Base-by-base conservation (phyloP, 2,888 invertebrate species). In the Rhorus exstirpatorius region DNA sequence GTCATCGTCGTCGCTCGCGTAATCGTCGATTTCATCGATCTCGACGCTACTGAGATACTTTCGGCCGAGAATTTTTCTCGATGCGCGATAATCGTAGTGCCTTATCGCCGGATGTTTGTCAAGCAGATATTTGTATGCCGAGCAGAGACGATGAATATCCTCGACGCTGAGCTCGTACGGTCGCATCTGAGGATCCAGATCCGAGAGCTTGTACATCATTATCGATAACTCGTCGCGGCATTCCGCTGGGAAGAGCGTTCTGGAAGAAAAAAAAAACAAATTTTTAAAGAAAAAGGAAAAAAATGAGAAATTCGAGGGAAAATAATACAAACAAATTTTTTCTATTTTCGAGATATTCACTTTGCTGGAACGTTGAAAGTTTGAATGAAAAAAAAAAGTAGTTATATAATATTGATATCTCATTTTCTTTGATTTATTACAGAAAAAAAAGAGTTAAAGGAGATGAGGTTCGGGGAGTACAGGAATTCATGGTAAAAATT, bases 111-210 rank as follows among this genome's bases (percentile, higher is more conserved):
- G 96, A 93, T 96, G 93, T 86, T 95, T 94, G 76, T 95, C 94
- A 83, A 97, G 94, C 44, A 97, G 95, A 84, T 95, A 94, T 86
- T 95, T 94, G 91, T 98, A 99, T 0, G 96, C 97, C 86, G 95
- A 94, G 87, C 97, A 96, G 74, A 99, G 91, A 87, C 96, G 94
- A 7, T 95, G 94, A 91, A 97, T 96, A 89, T 99, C 98, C 74
- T 95, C 95, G 74, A 97, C 96, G 0, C 96, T 95, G 65, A 99
- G 94, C 90, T 97, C 94, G 89, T 95, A 96, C 0, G 98, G 95
- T 88, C 96, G 94, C 0, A 94, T 93, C 0, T 94, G 94, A 0
- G 96, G 96, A 88, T 97, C 95, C 0, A 98, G 93, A 71, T 96
- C 96, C 0, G 98, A 95, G 77, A 95, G 91, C 81, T 95, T 93